phyloP scores from a whole-genome alignment of 2,113 vertebrate species.

The Clarias magur region DNA sequence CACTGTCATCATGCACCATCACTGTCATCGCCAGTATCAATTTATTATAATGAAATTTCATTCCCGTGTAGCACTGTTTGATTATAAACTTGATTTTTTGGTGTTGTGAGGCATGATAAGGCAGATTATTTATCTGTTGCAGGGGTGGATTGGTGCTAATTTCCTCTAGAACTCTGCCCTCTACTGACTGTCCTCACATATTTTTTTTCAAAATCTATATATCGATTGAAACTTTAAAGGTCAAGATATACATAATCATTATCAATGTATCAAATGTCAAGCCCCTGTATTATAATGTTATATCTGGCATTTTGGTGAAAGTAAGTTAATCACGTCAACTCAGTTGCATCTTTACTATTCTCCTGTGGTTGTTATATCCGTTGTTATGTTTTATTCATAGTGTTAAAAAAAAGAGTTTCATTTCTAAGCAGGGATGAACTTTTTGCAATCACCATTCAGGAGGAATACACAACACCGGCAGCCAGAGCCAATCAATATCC shows the following conservation, averaged over 20 bases:
- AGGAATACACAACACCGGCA: not conserved
- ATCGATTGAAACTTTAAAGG: not conserved
- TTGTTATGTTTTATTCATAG: too few relatives aligned
- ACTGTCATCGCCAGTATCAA: not conserved
- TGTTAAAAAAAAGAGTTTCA: not conserved
- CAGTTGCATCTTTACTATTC: not conserved
- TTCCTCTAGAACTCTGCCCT: constrained; percentile 56
- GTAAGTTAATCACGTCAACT: not conserved
- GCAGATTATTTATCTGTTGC: not conserved
- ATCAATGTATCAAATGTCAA: not conserved
- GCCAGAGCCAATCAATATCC: not conserved
- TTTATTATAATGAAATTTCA: not conserved
- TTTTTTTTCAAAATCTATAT: not conserved
- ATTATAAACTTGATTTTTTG: not conserved
- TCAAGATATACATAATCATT: not conserved
- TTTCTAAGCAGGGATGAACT: not conserved
- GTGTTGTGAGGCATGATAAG: not conserved
- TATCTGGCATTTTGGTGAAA: not conserved
- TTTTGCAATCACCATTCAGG: not conserved
- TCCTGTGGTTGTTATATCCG: not conserved
- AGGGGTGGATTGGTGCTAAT: not conserved
- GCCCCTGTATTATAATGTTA: not conserved
- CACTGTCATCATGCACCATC: not conserved
- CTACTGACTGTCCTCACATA: constrained; percentile 53
- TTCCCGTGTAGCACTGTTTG: not conserved